Base-by-base conservation (phyloP, 2,797 vertebrate genomes). In the Sebastes flavidus region DNA sequence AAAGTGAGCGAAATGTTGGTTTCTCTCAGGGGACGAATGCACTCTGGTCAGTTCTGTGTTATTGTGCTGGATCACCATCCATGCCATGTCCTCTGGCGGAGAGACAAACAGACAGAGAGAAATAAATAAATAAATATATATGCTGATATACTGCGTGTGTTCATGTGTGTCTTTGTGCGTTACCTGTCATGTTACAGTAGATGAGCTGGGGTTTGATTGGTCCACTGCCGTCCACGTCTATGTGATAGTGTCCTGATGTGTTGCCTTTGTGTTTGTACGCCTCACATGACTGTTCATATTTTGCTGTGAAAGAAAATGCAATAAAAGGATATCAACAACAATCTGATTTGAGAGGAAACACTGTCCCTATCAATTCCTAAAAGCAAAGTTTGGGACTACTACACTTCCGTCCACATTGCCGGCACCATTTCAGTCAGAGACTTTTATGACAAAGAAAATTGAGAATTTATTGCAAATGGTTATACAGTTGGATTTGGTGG, bases 171-270 rank as follows among this genome's bases (percentile, higher is more conserved):
- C 14, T 69, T 13, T 56, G 60, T 56, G 58, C 18, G 63, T 75
- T 94, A 99, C 98, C 98, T 93, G 97, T 98, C 96, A 99, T 98
- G 93, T 99, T 98, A 88, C 98, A 99, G 90, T 97, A 98, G 38
- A 98, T 93, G 18, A 96, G 95, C 91, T 97, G 98, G 0, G 98
- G 96, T 84, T 92, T 94, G 83, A 98, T 89, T n/a, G 98, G 96
- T 32, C 98, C 98, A 85, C 98, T 99, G 92, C 98, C 98, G 75
- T 99, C 98, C 78, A 97, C 94, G 76, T 99, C 98, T 27, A 99
- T 90, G 86, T 96, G 95, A 89, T 97, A 98, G 89, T 96, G 95
- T 16, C 98, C 97, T 24, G 98, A 98, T 59, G 95, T 90, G 83
- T 97, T 97, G 70, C 98, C 98, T 94, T 91, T 96, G 92, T 99